Percentiles rank a stretch among this genome's conserved stretches.
Evolutionary conservation across 2,888 invertebrate genomes (phyloP).

Genomic region (Globia sparganii): DNA sequence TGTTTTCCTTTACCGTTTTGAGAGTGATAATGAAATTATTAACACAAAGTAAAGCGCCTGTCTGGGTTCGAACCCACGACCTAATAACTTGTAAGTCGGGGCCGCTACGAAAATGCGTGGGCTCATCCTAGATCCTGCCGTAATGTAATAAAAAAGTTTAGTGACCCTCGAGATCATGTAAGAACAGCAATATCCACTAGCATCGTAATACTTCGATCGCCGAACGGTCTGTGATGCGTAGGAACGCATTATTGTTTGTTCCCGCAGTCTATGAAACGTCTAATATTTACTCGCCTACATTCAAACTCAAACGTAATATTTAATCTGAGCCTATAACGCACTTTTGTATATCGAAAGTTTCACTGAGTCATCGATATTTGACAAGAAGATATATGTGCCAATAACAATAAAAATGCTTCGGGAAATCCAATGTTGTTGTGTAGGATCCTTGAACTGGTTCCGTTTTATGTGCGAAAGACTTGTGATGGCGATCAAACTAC

Average conservation of each 20-base stretch:
- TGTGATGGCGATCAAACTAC: slow-evolving; percentile 57
- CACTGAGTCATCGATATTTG: slow-evolving; percentile 69
- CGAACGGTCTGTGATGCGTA: slow-evolving; percentile 4
- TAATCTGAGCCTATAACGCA: not conserved
- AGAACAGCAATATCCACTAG: slow-evolving; percentile 9
- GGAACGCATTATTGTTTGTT: slow-evolving; percentile 3
- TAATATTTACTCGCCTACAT: slow-evolving; percentile 4
- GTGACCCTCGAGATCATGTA: slow-evolving; percentile 12
- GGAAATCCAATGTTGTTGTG: slow-evolving; percentile 69
- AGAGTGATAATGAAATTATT: not conserved
- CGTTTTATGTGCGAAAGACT: slow-evolving; percentile 64
- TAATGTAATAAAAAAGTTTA: slow-evolving; percentile 38
- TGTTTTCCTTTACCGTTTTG: not conserved
- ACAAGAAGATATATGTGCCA: slow-evolving; percentile 66
- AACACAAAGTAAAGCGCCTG: not conserved
- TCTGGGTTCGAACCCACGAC: not conserved
- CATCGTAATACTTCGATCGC: slow-evolving; percentile 29
- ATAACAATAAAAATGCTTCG: slow-evolving; percentile 79
- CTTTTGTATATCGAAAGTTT: slow-evolving; percentile 53
- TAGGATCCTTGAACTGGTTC: slow-evolving; percentile 81
- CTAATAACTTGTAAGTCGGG: not conserved
- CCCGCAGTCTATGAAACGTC: not conserved
- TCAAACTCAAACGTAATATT: slow-evolving; percentile 25
- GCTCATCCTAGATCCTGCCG: not conserved
- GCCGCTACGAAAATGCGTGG: slow-evolving; percentile 2